Conservation (phyloP, 2,888 invertebrate species). For the Therioaphis trifolii region DNA sequence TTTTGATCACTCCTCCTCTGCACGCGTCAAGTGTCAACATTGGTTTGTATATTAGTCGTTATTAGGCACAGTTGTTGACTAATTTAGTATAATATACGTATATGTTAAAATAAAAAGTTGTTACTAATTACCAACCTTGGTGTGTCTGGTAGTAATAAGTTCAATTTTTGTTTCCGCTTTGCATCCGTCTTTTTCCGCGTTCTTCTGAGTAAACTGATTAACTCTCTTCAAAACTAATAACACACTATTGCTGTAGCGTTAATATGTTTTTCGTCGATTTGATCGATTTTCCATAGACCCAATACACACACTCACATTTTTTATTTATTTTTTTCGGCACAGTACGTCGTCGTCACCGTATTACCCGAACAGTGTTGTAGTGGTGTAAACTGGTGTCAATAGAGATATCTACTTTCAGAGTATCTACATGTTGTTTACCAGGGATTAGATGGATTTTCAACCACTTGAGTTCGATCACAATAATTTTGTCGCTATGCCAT, state of each 20-base stretch:
- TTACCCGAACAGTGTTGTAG: too few relatives aligned
- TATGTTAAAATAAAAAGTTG: conserved; percentile 7
- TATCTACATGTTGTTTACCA: too few relatives aligned
- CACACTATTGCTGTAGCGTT: too few relatives aligned
- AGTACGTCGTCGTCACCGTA: too few relatives aligned
- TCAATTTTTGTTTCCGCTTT: conserved; percentile 44
- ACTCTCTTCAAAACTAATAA: neutral
- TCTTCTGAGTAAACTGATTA: neutral
- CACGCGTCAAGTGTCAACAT: neutral
- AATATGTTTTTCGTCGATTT: neutral
- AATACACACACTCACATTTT: neutral
- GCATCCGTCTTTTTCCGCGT: conserved; percentile 21
- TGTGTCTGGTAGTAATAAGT: conserved; percentile 36
- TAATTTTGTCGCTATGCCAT: too few relatives aligned
- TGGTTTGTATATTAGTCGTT: neutral
- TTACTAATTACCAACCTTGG: conserved; percentile 51
- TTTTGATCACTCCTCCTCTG: neutral
- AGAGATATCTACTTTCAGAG: too few relatives aligned
- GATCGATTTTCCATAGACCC: neutral
- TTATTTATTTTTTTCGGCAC: too few relatives aligned
- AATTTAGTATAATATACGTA: neutral
- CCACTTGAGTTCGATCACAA: too few relatives aligned
- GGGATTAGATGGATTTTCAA: too few relatives aligned
- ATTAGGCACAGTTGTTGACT: conserved; percentile 1
- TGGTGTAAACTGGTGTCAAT: too few relatives aligned